phyloP scores from a whole-genome alignment of 2,797 vertebrate genomes.

The Fistularia commersonii region DNA sequence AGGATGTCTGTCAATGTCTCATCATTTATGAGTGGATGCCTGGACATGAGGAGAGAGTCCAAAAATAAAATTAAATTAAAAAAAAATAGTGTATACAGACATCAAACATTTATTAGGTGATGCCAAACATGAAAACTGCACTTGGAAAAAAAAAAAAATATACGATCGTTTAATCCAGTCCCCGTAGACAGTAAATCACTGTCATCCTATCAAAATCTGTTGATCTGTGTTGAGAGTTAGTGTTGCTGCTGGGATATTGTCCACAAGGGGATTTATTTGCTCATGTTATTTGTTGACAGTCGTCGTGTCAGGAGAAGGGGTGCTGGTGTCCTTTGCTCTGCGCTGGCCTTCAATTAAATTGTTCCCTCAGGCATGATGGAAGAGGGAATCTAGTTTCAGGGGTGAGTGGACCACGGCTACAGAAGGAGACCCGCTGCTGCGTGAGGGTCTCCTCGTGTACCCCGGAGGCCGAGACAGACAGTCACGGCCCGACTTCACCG shows the following conservation, averaged over 20 bases:
- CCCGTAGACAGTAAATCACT: conserved; percentile 31
- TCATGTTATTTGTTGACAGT: conserved; percentile 45
- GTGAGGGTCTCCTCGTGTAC: conserved; percentile 28
- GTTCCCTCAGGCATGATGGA: conserved; percentile 72
- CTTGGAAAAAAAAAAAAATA: conserved; percentile 23
- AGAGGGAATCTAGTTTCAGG: conserved; percentile 71
- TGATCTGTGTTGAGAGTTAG: conserved; percentile 28
- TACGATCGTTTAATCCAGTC: conserved; percentile 27
- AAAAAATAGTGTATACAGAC: conserved; percentile 6
- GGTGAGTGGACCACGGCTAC: conserved; percentile 49
- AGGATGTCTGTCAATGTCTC: too few species aligned
- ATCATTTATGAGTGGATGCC: too few species aligned
- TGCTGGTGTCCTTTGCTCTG: conserved; percentile 55
- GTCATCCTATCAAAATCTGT: conserved; percentile 41
- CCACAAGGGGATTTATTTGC: conserved; percentile 45
- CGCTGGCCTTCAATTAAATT: conserved; percentile 72
- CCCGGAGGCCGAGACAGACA: conserved; percentile 37
- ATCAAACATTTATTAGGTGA: conserved; percentile 17
- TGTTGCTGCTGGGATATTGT: conserved; percentile 21
- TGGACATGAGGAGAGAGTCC: too few species aligned
- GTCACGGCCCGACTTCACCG: conserved; percentile 16
- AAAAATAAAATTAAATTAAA: conserved; percentile 6
- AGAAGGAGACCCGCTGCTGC: conserved; percentile 26
- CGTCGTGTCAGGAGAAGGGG: conserved; percentile 41
- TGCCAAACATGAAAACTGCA: conserved; percentile 29